phyloP scores from a whole-genome alignment of 2,888 invertebrate species.

The Eucera pruinosa region DNA sequence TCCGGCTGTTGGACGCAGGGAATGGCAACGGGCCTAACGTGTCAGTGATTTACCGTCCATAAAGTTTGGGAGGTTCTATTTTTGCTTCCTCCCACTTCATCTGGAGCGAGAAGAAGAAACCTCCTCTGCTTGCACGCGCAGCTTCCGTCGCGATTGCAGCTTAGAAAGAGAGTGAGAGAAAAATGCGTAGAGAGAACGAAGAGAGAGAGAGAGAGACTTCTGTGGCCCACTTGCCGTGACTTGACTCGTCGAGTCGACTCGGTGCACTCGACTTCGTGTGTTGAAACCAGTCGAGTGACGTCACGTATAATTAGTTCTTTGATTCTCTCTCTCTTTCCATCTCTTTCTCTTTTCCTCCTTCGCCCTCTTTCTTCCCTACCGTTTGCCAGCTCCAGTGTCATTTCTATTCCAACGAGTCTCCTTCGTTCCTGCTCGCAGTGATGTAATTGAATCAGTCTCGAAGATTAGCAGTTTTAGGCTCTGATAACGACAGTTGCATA shows the following conservation, averaged over 20 bases:
- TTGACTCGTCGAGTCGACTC: constrained; percentile 64
- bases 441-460: constrained; percentile 54
- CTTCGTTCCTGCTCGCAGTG: constrained; percentile 33
- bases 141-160: constrained; percentile 52
- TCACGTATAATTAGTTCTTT: constrained; percentile 81
- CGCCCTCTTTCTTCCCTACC: not conserved
- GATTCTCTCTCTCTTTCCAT: constrained; percentile 66
- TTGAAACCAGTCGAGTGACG: constrained; percentile 79
- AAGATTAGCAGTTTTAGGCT: constrained; percentile 49
- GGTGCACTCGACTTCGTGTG: constrained; percentile 66
- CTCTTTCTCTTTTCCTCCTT: constrained; percentile 40
- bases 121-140: constrained; percentile 38
- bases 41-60: constrained; percentile 68
- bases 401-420: constrained; percentile 38
- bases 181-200: not conserved
- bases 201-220: constrained; percentile 40
- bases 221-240: constrained; percentile 72
- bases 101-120: constrained; percentile 21
- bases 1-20: constrained; percentile 34
- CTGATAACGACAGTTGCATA: constrained; percentile 44
- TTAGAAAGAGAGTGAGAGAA: not conserved
- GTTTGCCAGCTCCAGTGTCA: not conserved
- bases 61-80: constrained; percentile 66
- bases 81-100: constrained; percentile 50
- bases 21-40: constrained; percentile 49